Conservation (phyloP, 2,113 vertebrate species). For the Rhinolophus ferrumequinum region DNA sequence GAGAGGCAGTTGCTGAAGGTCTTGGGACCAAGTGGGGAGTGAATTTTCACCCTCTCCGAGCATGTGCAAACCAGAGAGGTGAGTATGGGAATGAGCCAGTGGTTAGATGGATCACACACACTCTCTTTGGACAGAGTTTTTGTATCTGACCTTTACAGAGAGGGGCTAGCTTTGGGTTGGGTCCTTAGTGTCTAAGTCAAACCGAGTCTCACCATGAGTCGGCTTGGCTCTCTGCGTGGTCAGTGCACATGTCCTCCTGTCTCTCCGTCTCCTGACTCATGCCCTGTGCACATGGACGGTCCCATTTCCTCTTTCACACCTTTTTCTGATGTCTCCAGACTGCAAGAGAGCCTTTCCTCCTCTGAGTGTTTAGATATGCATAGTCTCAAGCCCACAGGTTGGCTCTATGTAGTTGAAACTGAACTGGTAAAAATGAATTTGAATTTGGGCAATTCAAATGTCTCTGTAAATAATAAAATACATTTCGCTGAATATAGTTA, state of each 20-base stretch:
- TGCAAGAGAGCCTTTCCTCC: not conserved
- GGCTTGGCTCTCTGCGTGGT: not conserved
- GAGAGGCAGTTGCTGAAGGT: not conserved
- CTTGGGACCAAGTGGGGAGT: not conserved
- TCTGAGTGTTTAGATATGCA: not conserved
- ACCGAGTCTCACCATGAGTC: not conserved
- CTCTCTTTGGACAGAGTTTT: not conserved
- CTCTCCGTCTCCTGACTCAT: not conserved
- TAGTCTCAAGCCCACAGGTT: not conserved
- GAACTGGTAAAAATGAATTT: constrained; percentile 31
- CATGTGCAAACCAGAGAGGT: not conserved
- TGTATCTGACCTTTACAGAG: not conserved
- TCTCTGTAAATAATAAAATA: not conserved
- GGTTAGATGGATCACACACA: not conserved
- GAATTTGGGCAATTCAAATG: not conserved
- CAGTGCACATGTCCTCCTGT: rapidly evolving
- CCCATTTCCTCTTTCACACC: not conserved
- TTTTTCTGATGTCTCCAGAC: not conserved
- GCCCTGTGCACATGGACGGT: rapidly evolving
- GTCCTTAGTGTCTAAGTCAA: not conserved
- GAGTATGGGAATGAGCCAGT: not conserved
- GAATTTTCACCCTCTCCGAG: not conserved
- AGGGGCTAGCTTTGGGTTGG: not conserved
- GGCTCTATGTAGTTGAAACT: not conserved
- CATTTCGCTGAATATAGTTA: not conserved